A percentile compares a stretch with the other conserved stretches of the same genome.
phyloP scores from a whole-genome alignment of 2,888 invertebrate species.

The Orthosia cruda region DNA sequence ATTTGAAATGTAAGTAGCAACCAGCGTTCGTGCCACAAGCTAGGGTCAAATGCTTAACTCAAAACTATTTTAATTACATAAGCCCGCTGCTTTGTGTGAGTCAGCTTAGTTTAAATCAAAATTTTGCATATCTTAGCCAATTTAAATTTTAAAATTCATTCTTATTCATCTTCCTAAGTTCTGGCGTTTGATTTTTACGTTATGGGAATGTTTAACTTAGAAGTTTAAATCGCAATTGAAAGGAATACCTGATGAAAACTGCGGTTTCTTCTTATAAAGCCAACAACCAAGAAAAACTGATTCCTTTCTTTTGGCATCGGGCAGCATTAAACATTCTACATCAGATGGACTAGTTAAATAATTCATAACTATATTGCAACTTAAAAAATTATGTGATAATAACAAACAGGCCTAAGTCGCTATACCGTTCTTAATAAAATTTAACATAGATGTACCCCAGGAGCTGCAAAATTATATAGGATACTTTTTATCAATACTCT shows the following conservation, averaged over 20 bases:
- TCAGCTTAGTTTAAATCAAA: slow-evolving; percentile 69
- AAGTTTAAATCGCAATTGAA: slow-evolving; percentile 41
- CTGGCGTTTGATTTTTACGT: slow-evolving; percentile 65
- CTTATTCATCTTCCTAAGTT: slow-evolving; percentile 76
- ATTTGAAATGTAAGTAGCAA: neutral
- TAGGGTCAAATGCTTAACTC: neutral
- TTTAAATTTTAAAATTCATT: slow-evolving; percentile 83
- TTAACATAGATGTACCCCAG: too few species aligned
- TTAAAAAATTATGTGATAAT: too few species aligned
- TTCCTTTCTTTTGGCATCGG: too few species aligned
- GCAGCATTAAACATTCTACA: too few species aligned
- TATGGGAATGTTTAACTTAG: slow-evolving; percentile 41
- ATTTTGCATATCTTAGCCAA: slow-evolving; percentile 82
- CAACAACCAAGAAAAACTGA: too few species aligned
- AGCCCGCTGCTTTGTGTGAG: slow-evolving; percentile 52
- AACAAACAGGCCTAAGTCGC: too few species aligned
- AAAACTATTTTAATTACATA: slow-evolving; percentile 34
- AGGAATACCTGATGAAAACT: slow-evolving; percentile 17
- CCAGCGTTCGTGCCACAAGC: neutral
- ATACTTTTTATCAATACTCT: too few species aligned
- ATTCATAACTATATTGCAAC: too few species aligned
- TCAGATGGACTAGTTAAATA: too few species aligned
- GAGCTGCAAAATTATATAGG: too few species aligned
- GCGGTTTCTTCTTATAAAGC: neutral
- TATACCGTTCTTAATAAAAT: too few species aligned